Evolutionary conservation across 2,888 invertebrate species (phyloP).

Genomic region (Chesias legatella): DNA sequence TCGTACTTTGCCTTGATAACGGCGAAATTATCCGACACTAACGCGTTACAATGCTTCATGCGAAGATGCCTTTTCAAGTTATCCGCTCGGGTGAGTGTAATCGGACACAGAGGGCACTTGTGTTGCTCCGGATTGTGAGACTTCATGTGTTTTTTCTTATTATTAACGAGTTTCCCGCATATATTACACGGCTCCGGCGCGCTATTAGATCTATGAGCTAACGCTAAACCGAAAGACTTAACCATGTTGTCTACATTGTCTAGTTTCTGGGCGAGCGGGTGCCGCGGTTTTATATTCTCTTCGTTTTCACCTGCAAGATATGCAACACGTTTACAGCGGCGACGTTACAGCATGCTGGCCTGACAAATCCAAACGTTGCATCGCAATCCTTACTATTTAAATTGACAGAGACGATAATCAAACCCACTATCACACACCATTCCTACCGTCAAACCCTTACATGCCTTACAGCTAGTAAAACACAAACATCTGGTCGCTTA

Average conservation of each 20-base stretch:
- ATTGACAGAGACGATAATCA: constrained; percentile 21
- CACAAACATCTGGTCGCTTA: constrained; percentile 15
- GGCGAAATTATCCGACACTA: constrained; percentile 58
- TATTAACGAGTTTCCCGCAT: constrained; percentile 84
- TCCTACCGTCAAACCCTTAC: constrained; percentile 34
- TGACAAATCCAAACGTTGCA: constrained; percentile 32
- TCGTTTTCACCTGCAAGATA: constrained; percentile 76
- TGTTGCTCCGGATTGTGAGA: constrained; percentile 83
- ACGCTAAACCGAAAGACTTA: constrained; percentile 57
- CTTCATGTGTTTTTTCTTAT: constrained; percentile 84
- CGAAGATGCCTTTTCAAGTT: constrained; percentile 84
- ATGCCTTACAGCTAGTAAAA: constrained; percentile 41
- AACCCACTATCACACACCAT: constrained; percentile 35
- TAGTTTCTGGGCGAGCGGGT: constrained; percentile 57
- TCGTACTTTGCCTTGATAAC: constrained; percentile 66
- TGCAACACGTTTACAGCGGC: constrained; percentile 52
- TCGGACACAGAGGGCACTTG: constrained; percentile 82
- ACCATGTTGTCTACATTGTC: constrained; percentile 62
- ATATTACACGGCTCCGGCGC: constrained; percentile 80
- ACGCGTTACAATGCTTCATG: constrained; percentile 79
- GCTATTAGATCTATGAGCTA: constrained; percentile 49
- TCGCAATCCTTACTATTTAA: constrained; percentile 25
- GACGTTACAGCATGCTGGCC: constrained; percentile 41
- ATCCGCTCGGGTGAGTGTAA: constrained; percentile 83
- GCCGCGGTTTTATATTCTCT: constrained; percentile 69